phyloP scores from a whole-genome alignment of 2,113 vertebrate species.

The Ailuropoda melanoleuca region DNA sequence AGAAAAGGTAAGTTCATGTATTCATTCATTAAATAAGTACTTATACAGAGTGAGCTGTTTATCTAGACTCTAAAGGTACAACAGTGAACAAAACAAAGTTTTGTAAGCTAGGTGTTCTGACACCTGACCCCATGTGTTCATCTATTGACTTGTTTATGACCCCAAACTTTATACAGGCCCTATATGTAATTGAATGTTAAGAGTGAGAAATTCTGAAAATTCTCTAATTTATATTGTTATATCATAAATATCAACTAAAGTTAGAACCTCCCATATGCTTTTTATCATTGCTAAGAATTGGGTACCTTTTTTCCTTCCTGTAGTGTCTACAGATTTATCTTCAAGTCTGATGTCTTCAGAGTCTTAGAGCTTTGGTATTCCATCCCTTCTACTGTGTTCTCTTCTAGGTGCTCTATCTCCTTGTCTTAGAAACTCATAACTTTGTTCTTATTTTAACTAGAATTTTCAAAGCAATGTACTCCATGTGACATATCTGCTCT shows the following conservation, averaged over 20 bases:
- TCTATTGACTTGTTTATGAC: background rate
- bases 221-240: background rate
- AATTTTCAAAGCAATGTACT: background rate
- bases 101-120: background rate
- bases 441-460: background rate
- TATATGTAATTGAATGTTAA: background rate
- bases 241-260: background rate
- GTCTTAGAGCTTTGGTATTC: background rate
- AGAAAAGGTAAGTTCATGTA: background rate
- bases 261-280: background rate
- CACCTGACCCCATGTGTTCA: background rate
- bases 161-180: background rate
- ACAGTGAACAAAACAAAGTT: background rate
- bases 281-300: background rate
- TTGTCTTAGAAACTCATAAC: background rate
- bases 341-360: background rate
- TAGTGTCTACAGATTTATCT: background rate
- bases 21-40: background rate
- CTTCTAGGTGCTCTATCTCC: background rate
- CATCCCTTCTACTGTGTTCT: background rate
- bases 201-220: background rate
- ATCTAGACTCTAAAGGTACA: background rate
- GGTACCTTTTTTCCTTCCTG: background rate
- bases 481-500: background rate
- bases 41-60: background rate